Evolutionary conservation across 2,113 vertebrate genomes (phyloP).

Genomic region (Pomatostomus ruficeps): DNA sequence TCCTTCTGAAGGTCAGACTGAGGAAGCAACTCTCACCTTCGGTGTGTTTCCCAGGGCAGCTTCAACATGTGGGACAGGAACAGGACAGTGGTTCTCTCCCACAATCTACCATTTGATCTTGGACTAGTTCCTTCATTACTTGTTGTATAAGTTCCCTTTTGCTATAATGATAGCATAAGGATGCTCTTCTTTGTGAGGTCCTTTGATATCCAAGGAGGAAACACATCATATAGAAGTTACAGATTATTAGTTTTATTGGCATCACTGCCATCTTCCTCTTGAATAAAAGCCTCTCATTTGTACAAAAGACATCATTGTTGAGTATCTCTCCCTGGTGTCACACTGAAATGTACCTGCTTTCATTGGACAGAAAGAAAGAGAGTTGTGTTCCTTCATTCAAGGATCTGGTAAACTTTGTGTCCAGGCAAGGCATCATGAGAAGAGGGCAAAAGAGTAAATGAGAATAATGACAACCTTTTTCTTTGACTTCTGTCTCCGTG

Average conservation of each 20-base stretch:
- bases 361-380: not conserved
- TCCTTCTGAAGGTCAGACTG: not conserved
- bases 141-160: not conserved
- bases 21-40: not conserved
- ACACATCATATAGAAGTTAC: not conserved
- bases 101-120: not conserved
- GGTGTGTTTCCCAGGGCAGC: not conserved
- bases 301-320: not conserved
- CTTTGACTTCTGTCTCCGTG: not conserved
- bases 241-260: not conserved
- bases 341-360: not conserved
- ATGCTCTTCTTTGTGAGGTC: not conserved
- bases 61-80: not conserved
- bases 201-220: not conserved
- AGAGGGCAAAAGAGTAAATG: not conserved
- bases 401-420: not conserved
- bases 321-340: not conserved
- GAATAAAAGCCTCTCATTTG: not conserved
- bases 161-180: not conserved
- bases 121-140: not conserved
- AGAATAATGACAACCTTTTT: not conserved
- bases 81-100: not conserved
- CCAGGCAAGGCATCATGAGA: not conserved
- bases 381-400: not conserved
- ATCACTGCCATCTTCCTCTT: not conserved